Evolutionary conservation across 2,113 vertebrate genomes (phyloP).

Genomic region (Myxocyprinus asiaticus): DNA sequence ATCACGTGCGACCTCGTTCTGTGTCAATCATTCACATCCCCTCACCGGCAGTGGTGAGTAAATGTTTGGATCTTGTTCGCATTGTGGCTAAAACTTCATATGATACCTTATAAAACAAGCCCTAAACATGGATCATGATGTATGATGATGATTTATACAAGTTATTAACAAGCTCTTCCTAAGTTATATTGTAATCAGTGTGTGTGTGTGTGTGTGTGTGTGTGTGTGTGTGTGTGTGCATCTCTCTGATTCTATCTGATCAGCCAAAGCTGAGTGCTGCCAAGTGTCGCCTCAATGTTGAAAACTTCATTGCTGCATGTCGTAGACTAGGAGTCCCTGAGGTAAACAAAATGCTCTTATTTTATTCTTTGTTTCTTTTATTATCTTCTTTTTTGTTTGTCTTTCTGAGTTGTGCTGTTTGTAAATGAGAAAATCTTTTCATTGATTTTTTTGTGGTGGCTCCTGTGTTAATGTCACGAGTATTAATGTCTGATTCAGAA

Average conservation of each 20-base stretch:
- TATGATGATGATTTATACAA: neutral
- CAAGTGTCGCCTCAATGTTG: constrained; percentile 85
- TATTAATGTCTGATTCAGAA: no score
- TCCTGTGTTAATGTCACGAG: no score
- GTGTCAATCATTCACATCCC: constrained; percentile 87
- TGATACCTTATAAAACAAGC: neutral
- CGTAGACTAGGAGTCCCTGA: constrained; percentile 85
- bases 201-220: neutral
- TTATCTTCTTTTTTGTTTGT: neutral
- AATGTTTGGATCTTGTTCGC: neutral
- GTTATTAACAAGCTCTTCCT: neutral
- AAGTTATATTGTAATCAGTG: neutral
- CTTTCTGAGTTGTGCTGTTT: constrained; percentile 19
- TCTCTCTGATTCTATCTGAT: neutral
- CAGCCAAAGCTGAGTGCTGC: constrained; percentile 86
- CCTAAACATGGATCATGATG: neutral
- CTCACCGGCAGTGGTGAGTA: constrained; percentile 88
- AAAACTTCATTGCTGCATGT: constrained; percentile 86
- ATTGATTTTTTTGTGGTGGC: no score
- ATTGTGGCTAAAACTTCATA: neutral
- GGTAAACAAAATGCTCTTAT: constrained; percentile 67
- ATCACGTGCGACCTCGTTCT: constrained; percentile 79
- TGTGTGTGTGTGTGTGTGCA: neutral
- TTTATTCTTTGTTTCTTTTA: no score
- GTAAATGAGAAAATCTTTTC: neutral